These are phyloP conservation scores for Apodemus sylvaticus DNA, from an alignment of 2,113 vertebrate genomes.

Conservation along the genomic window DNA sequence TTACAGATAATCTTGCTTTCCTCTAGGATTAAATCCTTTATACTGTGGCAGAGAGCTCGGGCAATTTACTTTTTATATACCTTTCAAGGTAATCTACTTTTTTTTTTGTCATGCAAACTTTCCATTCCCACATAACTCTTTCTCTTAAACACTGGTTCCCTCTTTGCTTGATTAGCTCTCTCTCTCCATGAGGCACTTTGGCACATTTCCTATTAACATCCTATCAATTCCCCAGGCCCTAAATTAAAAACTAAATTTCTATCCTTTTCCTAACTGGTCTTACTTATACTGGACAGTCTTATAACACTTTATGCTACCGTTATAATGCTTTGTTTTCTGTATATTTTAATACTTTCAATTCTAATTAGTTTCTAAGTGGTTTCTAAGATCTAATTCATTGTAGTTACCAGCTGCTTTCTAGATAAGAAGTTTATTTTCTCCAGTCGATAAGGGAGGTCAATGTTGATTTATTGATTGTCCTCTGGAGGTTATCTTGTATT, in stretches of 20 bases:
- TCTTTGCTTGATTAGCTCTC: neutral
- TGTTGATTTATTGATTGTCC: neutral
- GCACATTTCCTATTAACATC: neutral
- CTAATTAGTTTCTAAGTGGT: neutral
- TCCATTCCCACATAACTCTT: neutral
- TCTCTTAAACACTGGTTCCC: neutral
- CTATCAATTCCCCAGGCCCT: neutral
- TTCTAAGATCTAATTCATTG: neutral
- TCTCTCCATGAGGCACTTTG: neutral
- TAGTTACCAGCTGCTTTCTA: neutral
- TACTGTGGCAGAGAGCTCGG: neutral
- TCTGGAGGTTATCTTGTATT: neutral
- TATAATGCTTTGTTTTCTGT: neutral
- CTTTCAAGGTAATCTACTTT: neutral
- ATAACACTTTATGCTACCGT: neutral
- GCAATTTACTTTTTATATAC: neutral
- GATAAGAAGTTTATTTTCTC: neutral
- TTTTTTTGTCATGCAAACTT: constrained; percentile 12
- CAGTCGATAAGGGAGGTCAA: neutral
- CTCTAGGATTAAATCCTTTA: constrained; percentile 51
- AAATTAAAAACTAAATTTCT: neutral
- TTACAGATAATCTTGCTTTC: neutral
- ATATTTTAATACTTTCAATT: neutral
- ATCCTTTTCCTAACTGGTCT: neutral
- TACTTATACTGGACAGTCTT: neutral